phyloP scores from a whole-genome alignment of 2,888 invertebrate genomes.

The Gibbula magus region DNA sequence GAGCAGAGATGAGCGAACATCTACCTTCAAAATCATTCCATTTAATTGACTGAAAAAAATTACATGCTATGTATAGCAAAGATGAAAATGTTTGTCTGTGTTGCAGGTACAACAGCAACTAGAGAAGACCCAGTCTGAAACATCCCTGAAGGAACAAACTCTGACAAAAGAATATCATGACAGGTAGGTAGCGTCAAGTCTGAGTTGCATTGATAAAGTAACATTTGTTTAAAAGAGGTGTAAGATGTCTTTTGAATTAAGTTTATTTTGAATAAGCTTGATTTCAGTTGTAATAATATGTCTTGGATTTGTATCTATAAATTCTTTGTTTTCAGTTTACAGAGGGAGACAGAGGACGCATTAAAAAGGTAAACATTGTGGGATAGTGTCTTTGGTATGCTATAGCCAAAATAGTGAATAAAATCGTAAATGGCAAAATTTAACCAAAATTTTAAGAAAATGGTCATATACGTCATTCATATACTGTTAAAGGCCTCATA shows the following conservation, averaged over 20 bases:
- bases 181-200: constrained; percentile 50
- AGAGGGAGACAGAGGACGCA: constrained; percentile 39
- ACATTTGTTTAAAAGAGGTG: background rate
- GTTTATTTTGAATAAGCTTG: background rate
- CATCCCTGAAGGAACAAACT: constrained; percentile 56
- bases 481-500: no score
- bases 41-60: no score
- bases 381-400: background rate
- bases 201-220: background rate
- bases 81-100: background rate
- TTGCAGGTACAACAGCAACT: constrained; percentile 62
- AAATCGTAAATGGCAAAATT: no score
- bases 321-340: constrained; percentile 35
- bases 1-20: no score
- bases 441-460: no score
- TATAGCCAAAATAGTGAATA: no score
- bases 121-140: constrained; percentile 47
- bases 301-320: background rate
- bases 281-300: background rate
- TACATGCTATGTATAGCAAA: no score
- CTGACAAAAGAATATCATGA: constrained; percentile 58
- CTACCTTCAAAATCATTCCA: no score
- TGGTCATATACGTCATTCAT: no score
- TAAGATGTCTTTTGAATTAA: no score
- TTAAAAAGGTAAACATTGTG: constrained; percentile 34